Conservation (phyloP, 2,797 vertebrate species). For the Cetoscarus ocellatus region DNA sequence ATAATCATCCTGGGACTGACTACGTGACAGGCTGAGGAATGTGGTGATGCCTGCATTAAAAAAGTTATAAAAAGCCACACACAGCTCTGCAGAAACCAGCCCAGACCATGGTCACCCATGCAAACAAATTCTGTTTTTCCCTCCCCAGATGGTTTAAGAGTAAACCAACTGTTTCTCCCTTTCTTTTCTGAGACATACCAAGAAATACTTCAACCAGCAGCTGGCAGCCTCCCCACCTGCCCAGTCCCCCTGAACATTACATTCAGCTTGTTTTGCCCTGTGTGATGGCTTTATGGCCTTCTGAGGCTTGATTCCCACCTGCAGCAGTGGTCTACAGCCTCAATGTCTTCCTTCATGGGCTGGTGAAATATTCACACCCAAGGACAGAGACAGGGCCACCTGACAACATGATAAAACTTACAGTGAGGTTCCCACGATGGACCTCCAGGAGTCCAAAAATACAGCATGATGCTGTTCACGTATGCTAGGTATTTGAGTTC, state of each 20-base stretch:
- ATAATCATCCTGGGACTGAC: slow-evolving; percentile 13
- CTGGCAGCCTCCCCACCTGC: slow-evolving; percentile 52
- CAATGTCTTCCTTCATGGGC: slow-evolving; percentile 35
- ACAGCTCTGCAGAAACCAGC: too few species aligned
- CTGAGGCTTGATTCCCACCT: slow-evolving; percentile 60
- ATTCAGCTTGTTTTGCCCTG: slow-evolving; percentile 64
- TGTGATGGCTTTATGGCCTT: slow-evolving; percentile 59
- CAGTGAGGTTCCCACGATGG: slow-evolving; percentile 46
- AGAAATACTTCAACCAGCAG: slow-evolving; percentile 71
- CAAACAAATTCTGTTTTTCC: slow-evolving; percentile 64
- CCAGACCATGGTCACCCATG: slow-evolving; percentile 3
- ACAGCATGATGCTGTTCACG: not conserved
- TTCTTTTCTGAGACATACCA: slow-evolving; percentile 61
- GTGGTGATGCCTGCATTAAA: not conserved
- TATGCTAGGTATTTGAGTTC: not conserved
- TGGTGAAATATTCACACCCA: slow-evolving; percentile 54
- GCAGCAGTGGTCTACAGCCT: slow-evolving; percentile 40
- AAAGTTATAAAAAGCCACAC: too few species aligned
- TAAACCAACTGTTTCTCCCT: slow-evolving; percentile 67
- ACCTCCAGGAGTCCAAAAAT: not conserved
- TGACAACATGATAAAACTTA: slow-evolving; percentile 47
- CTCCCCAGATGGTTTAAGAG: slow-evolving; percentile 42
- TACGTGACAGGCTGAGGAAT: not conserved
- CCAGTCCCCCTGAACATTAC: slow-evolving; percentile 28
- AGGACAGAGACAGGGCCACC: slow-evolving; percentile 56